phyloP scores from a whole-genome alignment of 2,888 invertebrate genomes.

The Ptilodon capucinus region DNA sequence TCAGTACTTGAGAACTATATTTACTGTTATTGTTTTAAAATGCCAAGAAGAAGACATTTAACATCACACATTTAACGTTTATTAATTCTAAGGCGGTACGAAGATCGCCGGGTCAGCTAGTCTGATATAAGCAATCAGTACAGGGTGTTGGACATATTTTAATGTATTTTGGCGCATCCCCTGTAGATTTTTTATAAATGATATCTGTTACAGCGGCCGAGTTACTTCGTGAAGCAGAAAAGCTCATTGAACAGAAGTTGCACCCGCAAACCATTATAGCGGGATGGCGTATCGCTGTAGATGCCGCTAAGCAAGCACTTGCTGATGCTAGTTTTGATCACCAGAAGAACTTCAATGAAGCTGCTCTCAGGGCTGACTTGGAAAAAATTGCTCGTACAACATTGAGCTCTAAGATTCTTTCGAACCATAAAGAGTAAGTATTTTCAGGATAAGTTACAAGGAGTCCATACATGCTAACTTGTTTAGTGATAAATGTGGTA shows the following conservation, averaged over 20 bases:
- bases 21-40: no score
- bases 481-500: no score
- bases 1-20: no score
- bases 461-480: no score
- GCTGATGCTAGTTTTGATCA: constrained; percentile 91
- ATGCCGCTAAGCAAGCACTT: constrained; percentile 92
- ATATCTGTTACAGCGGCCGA: constrained; percentile 88
- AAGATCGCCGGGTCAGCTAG: no score
- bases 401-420: constrained; percentile 97
- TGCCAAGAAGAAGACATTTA: no score
- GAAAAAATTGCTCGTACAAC: constrained; percentile 99
- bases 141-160: no score
- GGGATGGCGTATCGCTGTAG: constrained; percentile 96
- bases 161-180: no score
- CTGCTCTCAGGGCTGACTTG: constrained; percentile 92
- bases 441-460: background rate
- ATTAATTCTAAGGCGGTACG: no score
- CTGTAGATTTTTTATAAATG: background rate
- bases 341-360: constrained; percentile 85
- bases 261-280: constrained; percentile 99
- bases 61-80: no score
- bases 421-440: constrained; percentile 95
- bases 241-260: constrained; percentile 94
- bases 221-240: constrained; percentile 96
- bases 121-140: no score